A percentile compares a stretch with the other conserved stretches of the same genome.
Evolutionary conservation across 2,888 invertebrate species (phyloP).

Genomic region (Meteorus cinctellus): DNA sequence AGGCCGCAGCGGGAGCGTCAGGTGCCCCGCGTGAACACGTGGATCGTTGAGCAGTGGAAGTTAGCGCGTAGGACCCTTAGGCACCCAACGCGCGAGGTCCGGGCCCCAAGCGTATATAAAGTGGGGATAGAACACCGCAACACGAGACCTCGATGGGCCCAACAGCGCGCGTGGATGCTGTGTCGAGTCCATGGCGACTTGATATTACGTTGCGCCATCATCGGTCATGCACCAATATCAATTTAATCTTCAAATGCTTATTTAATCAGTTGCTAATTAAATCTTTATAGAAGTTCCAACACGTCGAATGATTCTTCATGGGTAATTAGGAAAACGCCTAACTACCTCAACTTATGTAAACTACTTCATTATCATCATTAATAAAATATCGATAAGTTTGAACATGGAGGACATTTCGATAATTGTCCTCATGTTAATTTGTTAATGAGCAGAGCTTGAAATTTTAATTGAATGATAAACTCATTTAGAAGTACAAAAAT

Average conservation of each 20-base stretch:
- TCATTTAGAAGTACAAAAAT: no score
- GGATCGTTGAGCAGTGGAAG: constrained; percentile 54
- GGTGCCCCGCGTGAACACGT: constrained; percentile 45
- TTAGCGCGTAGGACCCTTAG: constrained; percentile 58
- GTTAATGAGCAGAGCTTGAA: no score
- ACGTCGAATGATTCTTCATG: no score
- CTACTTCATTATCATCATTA: no score
- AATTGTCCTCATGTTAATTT: no score
- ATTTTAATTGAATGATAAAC: no score
- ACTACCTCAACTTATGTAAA: no score
- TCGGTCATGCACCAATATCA: not conserved
- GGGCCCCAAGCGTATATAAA: constrained; percentile 39
- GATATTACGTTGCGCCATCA: constrained; percentile 25
- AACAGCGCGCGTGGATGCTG: constrained; percentile 32
- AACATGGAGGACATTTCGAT: no score
- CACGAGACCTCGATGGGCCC: constrained; percentile 39
- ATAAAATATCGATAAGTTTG: no score
- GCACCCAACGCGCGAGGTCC: constrained; percentile 35
- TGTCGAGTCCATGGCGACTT: constrained; percentile 32
- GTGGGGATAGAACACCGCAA: constrained; percentile 40
- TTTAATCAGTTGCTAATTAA: not conserved
- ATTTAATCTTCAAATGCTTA: not conserved
- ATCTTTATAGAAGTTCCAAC: no score
- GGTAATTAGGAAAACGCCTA: no score
- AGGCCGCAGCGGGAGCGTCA: constrained; percentile 24